Base-by-base conservation (phyloP, 2,797 vertebrate genomes). In the Syngnathus acus region DNA sequence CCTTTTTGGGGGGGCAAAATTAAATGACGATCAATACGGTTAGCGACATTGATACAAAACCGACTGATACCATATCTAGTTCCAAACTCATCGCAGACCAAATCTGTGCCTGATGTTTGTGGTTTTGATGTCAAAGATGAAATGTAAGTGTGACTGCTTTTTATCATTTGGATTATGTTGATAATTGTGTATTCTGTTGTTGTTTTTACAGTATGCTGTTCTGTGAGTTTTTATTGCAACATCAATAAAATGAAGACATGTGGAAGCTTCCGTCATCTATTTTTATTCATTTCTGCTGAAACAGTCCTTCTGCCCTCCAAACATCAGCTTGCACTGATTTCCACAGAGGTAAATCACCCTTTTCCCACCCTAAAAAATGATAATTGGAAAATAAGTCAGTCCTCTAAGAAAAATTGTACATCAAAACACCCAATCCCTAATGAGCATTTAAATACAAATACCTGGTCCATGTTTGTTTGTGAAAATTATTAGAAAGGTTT, bases 101-200 rank as follows among this genome's bases (percentile, higher is more conserved):
- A 67, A 82, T 67, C 40, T 76, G 74, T 82, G 79, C 78, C 82
- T 86, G 72, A 75, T 75, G 71, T 81, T 65, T 73, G 64, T 72
- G 51, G 68, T 53, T 21, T 54, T 26, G 32, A 55, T 55, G 54
- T 55, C 54, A 32, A 55, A 55, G 11, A 21, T 57, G 26, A 57
- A 57, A 58, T 57, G 13, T 38, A 37, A 39, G 50, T 32, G 39
- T n/a, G 32, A 37, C 13, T 43, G 43, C 37, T 51, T 65, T 39
- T 53, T 39, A 19, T 48, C 48, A 43, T 78, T 64, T 77, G 79
- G 78, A 84, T 78, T 62, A 40, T 86, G 77, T 83, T 72, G 86
- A 84, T 87, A 87, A 89, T 88, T 73, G 63, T 79, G 64, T 86
- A 77, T 86, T 59, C 13, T 79, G 72, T 70, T 79, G 72, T 75